Evolutionary conservation across 2,113 vertebrate species (phyloP), one percentile per base, ranked within the genome.

Genomic region (Malurus cyaneus): DNA sequence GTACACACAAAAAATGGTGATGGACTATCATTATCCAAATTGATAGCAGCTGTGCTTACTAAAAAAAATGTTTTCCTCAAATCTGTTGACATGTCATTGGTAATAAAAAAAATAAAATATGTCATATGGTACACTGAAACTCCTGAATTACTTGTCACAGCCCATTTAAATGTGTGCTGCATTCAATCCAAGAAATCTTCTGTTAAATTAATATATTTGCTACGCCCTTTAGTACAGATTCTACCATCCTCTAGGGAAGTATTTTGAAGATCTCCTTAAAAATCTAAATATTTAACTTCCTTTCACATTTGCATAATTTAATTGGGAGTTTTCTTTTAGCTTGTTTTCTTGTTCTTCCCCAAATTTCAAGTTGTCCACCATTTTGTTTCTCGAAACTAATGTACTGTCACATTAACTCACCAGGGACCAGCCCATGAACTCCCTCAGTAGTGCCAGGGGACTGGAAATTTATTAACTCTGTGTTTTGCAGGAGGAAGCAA

Each of bases 31-130:
- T 98, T 98, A 98, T 80, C 96, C 94, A 98, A 98, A 97, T 97
- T 98, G 97, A 96, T 96, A 98, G 96, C 97, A 98, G 98, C 97
- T 97, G 97, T 97, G 97, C 97, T 97, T 97, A 96, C 94, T 96
- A 93, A 96, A 96, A 67, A 96, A 96, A 97, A 87, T 78, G 39
- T 81, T 95, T 96, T 95, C 82, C 80, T 96, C 88, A 91, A 97
- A 96, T 97, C 77, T 97, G 96, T 96, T 97, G 95, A 94, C 94
- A 97, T 96, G 97, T 91, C 91, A 90, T 84, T 92, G 69, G 82
- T 80, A 96, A 95, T 95, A 93, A 94, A 95, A 95, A 95, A 96
- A 86, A 93, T 34, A 95, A 94, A 96, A 62, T 46, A 92, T 81
- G 74, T 97, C 84, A 84, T 88, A 81, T 94, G 87, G 80, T 80